Conservation (phyloP, 1,140 invertebrate species). For the Eubasilissa regina region DNA sequence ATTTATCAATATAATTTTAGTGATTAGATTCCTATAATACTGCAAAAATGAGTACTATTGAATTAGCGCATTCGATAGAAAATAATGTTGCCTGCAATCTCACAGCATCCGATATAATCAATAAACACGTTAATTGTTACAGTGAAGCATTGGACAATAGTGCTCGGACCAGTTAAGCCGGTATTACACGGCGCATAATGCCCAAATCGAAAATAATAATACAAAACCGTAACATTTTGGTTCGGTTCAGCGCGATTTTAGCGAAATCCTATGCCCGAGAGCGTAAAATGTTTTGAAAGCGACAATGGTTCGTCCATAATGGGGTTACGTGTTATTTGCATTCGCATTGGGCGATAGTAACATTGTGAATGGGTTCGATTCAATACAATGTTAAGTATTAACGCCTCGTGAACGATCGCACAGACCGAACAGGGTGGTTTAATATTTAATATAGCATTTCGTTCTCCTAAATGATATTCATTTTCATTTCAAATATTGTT, state of each 20-base stretch:
- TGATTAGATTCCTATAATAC: too few species aligned
- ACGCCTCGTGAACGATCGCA: conserved; percentile 15
- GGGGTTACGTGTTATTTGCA: conserved; percentile 49
- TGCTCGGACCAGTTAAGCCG: conserved; percentile 9
- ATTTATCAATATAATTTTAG: too few species aligned
- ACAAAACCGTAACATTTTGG: conserved; percentile 45
- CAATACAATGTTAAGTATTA: conserved; percentile 11
- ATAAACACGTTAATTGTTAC: neutral
- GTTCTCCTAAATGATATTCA: too few species aligned
- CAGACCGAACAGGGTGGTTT: conserved; percentile 15
- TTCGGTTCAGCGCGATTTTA: conserved; percentile 44
- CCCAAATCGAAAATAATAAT: conserved; percentile 40
- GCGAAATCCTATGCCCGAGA: conserved; percentile 36
- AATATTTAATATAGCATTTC: neutral
- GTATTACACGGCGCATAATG: conserved; percentile 33
- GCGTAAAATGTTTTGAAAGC: conserved; percentile 48
- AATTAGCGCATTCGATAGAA: too few species aligned
- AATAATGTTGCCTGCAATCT: too few species aligned
- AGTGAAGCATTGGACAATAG: neutral
- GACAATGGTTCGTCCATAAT: conserved; percentile 43
- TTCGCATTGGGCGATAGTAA: conserved; percentile 30
- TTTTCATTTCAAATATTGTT: too few species aligned
- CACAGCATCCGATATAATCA: neutral
- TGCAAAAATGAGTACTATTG: too few species aligned
- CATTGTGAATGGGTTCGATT: conserved; percentile 34